A percentile compares a stretch with the other conserved stretches of the same genome.
Conservation (phyloP, 2,797 vertebrate genomes). For the Gobio occitaniae region DNA sequence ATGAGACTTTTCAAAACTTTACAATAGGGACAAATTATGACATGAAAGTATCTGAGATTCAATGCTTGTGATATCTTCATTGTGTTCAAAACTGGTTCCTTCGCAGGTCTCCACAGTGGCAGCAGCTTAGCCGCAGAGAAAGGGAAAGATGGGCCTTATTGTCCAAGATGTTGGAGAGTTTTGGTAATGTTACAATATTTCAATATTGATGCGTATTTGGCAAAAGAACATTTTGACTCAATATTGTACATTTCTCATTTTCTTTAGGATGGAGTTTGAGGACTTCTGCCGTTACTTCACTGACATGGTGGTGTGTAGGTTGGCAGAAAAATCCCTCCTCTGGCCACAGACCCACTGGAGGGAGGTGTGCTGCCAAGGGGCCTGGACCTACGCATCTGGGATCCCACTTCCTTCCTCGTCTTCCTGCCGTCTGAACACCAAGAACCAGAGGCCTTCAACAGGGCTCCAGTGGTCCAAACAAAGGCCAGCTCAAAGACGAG, state of each 20-base stretch:
- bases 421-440: slow-evolving; percentile 11
- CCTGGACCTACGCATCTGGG: slow-evolving; percentile 71
- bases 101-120: slow-evolving; percentile 82
- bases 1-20: background rate
- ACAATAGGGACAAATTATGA: background rate
- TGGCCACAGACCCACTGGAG: slow-evolving; percentile 78
- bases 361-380: slow-evolving; percentile 73
- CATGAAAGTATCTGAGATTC: background rate
- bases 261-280: slow-evolving; percentile 83
- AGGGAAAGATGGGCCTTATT: slow-evolving; percentile 81
- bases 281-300: slow-evolving; percentile 85
- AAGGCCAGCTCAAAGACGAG: slow-evolving; percentile 58
- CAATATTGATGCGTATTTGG: background rate
- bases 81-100: slow-evolving; percentile 21
- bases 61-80: background rate
- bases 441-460: slow-evolving; percentile 8
- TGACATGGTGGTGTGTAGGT: slow-evolving; percentile 82
- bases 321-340: slow-evolving; percentile 75
- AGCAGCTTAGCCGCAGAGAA: slow-evolving; percentile 74
- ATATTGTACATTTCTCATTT: background rate
- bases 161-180: slow-evolving; percentile 85
- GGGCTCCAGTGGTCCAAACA: slow-evolving; percentile 47
- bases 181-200: slow-evolving; percentile 70
- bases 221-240: background rate
- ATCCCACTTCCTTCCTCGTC: background rate